phyloP scores from a whole-genome alignment of 2,113 vertebrate species.

The Corythornis vintsioides region DNA sequence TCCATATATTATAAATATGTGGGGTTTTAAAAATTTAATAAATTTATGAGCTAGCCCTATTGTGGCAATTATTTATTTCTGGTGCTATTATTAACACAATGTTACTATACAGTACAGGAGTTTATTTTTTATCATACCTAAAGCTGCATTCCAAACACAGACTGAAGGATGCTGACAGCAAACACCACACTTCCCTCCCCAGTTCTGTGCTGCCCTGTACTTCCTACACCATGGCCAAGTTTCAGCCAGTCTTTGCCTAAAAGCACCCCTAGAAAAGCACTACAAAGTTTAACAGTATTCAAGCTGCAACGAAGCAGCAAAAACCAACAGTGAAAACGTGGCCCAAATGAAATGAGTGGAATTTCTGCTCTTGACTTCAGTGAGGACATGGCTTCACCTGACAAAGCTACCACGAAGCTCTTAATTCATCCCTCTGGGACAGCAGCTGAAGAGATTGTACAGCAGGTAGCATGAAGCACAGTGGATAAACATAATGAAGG shows the following conservation, averaged over 20 bases:
- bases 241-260: background rate
- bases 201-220: background rate
- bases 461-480: background rate
- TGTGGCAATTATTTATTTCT: background rate
- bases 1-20: background rate
- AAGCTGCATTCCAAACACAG: background rate
- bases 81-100: background rate
- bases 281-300: background rate
- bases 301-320: background rate
- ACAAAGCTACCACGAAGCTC: background rate
- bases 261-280: background rate
- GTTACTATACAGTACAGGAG: background rate
- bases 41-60: background rate
- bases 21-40: background rate
- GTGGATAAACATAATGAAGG: background rate
- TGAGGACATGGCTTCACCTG: background rate
- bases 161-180: background rate
- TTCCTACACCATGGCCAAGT: background rate
- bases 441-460: background rate
- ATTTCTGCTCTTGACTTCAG: background rate
- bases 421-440: background rate
- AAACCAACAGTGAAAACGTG: background rate
- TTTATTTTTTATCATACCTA: background rate
- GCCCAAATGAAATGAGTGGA: background rate
- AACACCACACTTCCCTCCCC: background rate